phyloP scores from a whole-genome alignment of 1,140 invertebrate genomes.

The Chelonus insularis region DNA sequence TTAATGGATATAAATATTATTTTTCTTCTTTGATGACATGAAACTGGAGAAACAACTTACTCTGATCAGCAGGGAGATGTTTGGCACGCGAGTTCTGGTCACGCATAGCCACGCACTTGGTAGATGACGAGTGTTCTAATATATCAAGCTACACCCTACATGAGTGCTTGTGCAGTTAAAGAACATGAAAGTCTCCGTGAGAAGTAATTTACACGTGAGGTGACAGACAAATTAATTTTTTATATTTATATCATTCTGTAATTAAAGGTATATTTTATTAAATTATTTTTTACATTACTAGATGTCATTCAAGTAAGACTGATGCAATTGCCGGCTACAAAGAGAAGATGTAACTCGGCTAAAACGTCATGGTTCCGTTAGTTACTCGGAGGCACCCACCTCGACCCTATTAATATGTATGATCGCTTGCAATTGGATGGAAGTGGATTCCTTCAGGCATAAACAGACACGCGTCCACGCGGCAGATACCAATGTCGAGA shows the following conservation, averaged over 20 bases:
- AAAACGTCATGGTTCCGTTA: constrained; percentile 17
- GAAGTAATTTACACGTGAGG: constrained; percentile 1
- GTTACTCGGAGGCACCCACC: constrained; percentile 19
- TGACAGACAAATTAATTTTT: constrained; percentile 16
- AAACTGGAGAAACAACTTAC: background rate
- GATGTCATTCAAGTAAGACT: too few species aligned
- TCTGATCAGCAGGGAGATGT: background rate
- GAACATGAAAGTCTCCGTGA: constrained; percentile 8
- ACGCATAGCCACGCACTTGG: constrained; percentile 44
- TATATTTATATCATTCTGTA: too few species aligned
- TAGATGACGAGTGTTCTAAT: constrained; percentile 17
- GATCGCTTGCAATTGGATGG: constrained; percentile 42
- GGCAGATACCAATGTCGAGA: background rate
- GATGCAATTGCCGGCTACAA: background rate
- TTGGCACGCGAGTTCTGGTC: constrained; percentile 28
- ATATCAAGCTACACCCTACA: constrained; percentile 24
- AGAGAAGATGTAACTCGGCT: constrained; percentile 20
- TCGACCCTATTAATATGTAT: constrained; percentile 51
- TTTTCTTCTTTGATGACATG: background rate
- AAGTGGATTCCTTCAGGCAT: constrained; percentile 38
- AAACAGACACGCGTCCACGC: constrained; percentile 12
- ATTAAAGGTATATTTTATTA: too few species aligned
- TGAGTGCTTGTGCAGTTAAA: constrained; percentile 20
- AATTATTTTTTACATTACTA: too few species aligned
- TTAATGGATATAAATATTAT: constrained; percentile 16